Evolutionary conservation across 2,888 invertebrate genomes (phyloP), one percentile per base, ranked within the genome.

Genomic region (Odontomyia ornata): DNA sequence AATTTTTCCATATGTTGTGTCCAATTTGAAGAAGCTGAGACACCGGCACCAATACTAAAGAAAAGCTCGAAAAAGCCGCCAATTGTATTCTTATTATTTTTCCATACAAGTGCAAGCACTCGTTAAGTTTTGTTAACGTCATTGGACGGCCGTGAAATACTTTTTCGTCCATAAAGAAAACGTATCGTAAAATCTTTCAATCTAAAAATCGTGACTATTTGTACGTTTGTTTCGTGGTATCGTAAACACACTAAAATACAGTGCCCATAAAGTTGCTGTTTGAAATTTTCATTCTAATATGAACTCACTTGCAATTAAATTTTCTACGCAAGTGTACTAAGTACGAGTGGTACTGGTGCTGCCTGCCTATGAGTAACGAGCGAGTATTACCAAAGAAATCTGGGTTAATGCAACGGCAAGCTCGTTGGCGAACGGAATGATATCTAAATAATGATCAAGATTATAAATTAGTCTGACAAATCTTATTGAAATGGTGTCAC

Each of bases 81-180:
- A 36, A 36, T 36, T 36, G 36, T 36, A 9, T 36, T 36, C 3
- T 36, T 36, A 36, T 36, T 36, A n/a, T n/a, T 36, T 36, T 5
- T 36, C 36, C 36, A 36, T 36, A 36, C 36, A 36, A 18, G 52
- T n/a, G 52, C 15, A 15, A 15, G 13, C 7, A 18, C 52, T 18
- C 18, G n/a, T 52, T n/a, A 52, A 52, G 3, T 43, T 52, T 52
- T 18, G 52, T 18, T 4, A 18, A 18, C 43, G 60, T 36, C 73
- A 57, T 36, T 18, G 36, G 1, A 25, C 43, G 73, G 27, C 73
- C 73, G 73, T 73, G 73, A 73, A 73, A 73, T 23, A 57, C 43
- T 73, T 73, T 73, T 57, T 52, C 28, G 71, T 72, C 36, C 9
- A 36, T 36, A 36, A 36, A 36, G 36, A 36, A 36, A 36, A 36